These are phyloP conservation scores for Tinamus major DNA, from an alignment of 2,797 vertebrate species.

Conservation along the genomic window DNA sequence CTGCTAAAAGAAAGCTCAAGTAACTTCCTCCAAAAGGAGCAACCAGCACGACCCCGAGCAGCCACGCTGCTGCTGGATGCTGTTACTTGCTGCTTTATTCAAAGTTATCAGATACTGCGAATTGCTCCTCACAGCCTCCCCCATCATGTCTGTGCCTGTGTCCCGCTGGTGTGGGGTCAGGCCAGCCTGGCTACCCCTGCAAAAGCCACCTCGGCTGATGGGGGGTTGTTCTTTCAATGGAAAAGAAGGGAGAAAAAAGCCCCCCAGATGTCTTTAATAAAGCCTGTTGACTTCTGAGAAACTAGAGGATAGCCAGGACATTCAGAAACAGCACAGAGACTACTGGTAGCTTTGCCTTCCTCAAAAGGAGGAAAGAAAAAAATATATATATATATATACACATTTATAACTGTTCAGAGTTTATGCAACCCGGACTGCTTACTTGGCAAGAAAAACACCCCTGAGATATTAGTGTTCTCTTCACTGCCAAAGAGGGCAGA, in stretches of 20 bases:
- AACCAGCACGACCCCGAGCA: neutral
- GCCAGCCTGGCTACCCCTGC: too few species aligned
- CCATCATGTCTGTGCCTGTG: accelerated
- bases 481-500: neutral
- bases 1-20: neutral
- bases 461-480: neutral
- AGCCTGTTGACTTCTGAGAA: accelerated
- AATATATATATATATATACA: too few species aligned
- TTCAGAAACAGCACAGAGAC: neutral
- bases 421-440: neutral
- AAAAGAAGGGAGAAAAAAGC: neutral
- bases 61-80: too few species aligned
- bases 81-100: neutral
- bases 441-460: neutral
- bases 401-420: neutral
- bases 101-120: neutral
- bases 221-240: neutral
- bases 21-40: neutral
- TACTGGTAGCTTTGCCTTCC: neutral
- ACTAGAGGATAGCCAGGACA: neutral
- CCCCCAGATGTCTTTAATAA: neutral
- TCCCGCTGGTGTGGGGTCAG: neutral
- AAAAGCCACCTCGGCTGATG: neutral
- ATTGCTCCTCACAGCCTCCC: neutral
- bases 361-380: neutral